A percentile compares a stretch with the other conserved stretches of the same genome.
Conservation (phyloP, 2,888 invertebrate species). For the Uloborus plumipes region DNA sequence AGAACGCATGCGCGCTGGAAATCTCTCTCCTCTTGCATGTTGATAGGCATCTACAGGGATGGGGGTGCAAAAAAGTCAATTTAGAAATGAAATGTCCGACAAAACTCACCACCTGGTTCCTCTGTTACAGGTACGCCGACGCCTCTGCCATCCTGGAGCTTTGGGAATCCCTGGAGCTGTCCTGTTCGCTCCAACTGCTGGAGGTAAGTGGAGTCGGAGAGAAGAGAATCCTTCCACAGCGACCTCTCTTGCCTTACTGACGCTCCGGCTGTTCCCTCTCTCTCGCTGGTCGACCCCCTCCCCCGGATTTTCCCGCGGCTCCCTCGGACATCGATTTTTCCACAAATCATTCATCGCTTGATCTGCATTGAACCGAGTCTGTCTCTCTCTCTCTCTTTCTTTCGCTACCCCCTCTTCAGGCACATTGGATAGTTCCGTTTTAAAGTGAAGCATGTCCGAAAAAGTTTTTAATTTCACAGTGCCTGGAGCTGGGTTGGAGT, state of each 20-base stretch:
- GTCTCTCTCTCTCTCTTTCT: neutral
- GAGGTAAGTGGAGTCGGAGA: constrained; percentile 44
- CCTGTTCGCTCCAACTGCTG: constrained; percentile 52
- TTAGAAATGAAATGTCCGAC: too few species aligned
- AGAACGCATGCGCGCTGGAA: too few species aligned
- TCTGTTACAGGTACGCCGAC: constrained; percentile 69
- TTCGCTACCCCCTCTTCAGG: neutral
- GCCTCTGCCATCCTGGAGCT: constrained; percentile 70
- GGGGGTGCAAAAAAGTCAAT: too few species aligned
- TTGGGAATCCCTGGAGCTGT: constrained; percentile 70
- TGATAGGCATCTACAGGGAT: too few species aligned
- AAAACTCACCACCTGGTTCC: neutral
- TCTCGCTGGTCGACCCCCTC: constrained; percentile 12
- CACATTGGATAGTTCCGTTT: neutral
- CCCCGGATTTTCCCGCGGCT: constrained; percentile 8
- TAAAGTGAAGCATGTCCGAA: too few species aligned
- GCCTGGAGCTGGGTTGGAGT: too few species aligned
- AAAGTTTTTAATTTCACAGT: too few species aligned
- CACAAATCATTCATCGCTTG: constrained; percentile 58
- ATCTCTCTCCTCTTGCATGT: too few species aligned
- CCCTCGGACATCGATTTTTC: constrained; percentile 59
- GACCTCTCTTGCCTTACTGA: constrained; percentile 5
- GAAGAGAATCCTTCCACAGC: constrained; percentile 13
- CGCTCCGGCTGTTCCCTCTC: constrained; percentile 10
- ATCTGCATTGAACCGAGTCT: constrained; percentile 54